Percentiles rank a stretch among this genome's conserved stretches.
phyloP scores from a whole-genome alignment of 2,797 vertebrate genomes.

The Echeneis naucrates region DNA sequence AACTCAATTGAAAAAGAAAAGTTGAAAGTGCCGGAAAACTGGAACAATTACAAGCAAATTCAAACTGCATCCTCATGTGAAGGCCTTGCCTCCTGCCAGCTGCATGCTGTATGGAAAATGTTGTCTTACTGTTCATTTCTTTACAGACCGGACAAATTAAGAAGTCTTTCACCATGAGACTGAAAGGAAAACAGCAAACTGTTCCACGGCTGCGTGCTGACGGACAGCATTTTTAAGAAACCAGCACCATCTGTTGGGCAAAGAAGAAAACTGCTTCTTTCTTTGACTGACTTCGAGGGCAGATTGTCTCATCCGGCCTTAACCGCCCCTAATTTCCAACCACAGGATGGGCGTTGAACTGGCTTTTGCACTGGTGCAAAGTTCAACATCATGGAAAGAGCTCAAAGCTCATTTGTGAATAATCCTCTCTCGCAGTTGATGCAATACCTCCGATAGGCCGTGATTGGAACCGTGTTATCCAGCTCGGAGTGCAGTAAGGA shows the following conservation, averaged over 20 bases:
- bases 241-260: conserved; percentile 70
- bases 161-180: background rate
- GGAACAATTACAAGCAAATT: background rate
- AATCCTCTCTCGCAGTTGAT: background rate
- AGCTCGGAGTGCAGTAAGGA: conserved; percentile 21
- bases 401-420: background rate
- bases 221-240: conserved; percentile 11
- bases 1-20: background rate
- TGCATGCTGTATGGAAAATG: conserved; percentile 9
- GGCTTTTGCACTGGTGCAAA: background rate
- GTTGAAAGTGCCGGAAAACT: conserved; percentile 3
- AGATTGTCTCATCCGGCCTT: conserved; percentile 58
- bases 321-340: background rate
- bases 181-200: background rate
- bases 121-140: background rate
- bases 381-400: conserved; percentile 2
- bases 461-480: conserved; percentile 20
- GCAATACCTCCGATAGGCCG: background rate
- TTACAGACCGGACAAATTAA: background rate
- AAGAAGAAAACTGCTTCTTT: conserved; percentile 39
- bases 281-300: conserved; percentile 7
- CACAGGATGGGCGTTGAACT: background rate
- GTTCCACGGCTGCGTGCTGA: background rate
- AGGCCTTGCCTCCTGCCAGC: background rate
- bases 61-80: conserved; percentile 7